phyloP scores from a whole-genome alignment of 2,888 invertebrate genomes.

The Nomada ferruginata region DNA sequence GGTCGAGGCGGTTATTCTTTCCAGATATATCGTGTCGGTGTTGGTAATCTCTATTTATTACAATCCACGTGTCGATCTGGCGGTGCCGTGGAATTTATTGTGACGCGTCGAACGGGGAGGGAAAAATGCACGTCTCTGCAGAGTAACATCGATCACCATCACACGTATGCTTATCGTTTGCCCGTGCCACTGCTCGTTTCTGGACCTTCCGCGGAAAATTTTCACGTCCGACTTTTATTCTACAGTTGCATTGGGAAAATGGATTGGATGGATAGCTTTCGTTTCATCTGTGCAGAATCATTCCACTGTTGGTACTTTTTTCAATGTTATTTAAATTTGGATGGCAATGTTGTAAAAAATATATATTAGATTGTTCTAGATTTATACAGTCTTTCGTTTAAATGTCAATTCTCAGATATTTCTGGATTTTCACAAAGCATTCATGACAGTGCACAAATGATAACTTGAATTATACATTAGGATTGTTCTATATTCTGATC shows the following conservation, averaged over 20 bases:
- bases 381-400: no score
- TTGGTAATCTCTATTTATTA: conserved; percentile 29
- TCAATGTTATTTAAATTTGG: neutral
- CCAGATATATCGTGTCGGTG: conserved; percentile 6
- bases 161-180: conserved; percentile 38
- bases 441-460: no score
- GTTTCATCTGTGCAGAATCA: conserved; percentile 35
- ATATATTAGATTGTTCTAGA: no score
- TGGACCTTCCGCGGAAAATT: neutral
- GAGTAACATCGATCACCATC: conserved; percentile 45
- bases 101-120: neutral
- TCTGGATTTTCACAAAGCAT: no score
- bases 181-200: neutral
- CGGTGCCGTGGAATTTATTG: conserved; percentile 3
- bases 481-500: neutral
- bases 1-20: neutral
- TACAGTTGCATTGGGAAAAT: conserved; percentile 9
- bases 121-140: conserved; percentile 7
- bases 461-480: conserved; percentile 27
- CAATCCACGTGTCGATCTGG: neutral
- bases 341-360: no score
- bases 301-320: conserved; percentile 24
- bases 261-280: conserved; percentile 2
- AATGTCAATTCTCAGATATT: no score
- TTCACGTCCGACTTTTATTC: conserved; percentile 32